Evolutionary conservation across 2,888 invertebrate species (phyloP).

Genomic region (Pyrrhopygopsis socrates): DNA sequence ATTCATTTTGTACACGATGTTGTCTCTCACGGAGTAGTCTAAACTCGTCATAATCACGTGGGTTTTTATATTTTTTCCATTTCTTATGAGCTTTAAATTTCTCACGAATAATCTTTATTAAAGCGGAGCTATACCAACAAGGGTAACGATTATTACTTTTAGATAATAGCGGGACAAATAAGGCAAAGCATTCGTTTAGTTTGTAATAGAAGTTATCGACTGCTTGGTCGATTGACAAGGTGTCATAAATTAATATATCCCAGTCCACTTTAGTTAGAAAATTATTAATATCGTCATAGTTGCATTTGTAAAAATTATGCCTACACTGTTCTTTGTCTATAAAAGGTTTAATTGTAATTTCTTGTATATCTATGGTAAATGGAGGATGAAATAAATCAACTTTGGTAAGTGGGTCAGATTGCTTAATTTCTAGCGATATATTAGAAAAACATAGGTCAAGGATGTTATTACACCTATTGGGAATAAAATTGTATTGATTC

Average conservation of each 20-base stretch:
- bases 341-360: not conserved
- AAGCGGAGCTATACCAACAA: not conserved
- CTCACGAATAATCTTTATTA: not conserved
- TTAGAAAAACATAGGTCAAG: slow-evolving; percentile 26
- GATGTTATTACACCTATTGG: not conserved
- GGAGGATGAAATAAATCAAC: slow-evolving; percentile 17
- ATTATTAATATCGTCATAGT: slow-evolving; percentile 31
- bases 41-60: not conserved
- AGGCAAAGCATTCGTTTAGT: slow-evolving; percentile 6
- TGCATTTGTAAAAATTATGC: slow-evolving; percentile 25
- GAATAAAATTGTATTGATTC: not conserved
- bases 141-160: not conserved
- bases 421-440: not conserved
- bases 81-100: not conserved
- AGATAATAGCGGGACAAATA: slow-evolving; percentile 4
- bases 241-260: not conserved
- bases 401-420: not conserved
- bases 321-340: not conserved
- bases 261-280: slow-evolving; percentile 30
- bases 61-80: not conserved
- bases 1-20: not conserved
- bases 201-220: slow-evolving; percentile 9
- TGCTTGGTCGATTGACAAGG: not conserved
- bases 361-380: not conserved
- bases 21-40: not conserved